Evolutionary conservation across 2,113 vertebrate genomes (phyloP), one percentile per base, ranked within the genome.

Genomic region (Ciconia stormi): DNA sequence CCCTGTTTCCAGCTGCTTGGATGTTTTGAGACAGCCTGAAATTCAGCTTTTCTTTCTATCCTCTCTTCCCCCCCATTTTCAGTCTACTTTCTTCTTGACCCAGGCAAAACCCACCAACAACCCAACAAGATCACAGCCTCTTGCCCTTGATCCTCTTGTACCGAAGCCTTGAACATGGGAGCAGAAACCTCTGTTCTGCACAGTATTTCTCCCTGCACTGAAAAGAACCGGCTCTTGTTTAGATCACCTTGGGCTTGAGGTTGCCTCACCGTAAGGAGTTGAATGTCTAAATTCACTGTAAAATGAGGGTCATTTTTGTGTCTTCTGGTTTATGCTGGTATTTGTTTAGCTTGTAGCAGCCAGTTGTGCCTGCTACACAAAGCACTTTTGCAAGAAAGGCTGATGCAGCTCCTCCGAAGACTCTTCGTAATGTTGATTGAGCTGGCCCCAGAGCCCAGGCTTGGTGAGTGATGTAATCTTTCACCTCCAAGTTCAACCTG

Each of bases 381-480:
- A 78, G 47, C 23, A 61, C 14, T 76, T 82, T 34, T 65, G 50
- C 53, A 81, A 77, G 42, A 61, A 80, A 87, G 32, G 38, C 26
- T 81, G 65, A 49, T 66, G 38, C 29, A 87, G 55, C 22, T 76
- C n/a, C 69, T 89, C 63, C 63, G 59, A 91, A 89, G 50, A 44
- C 32, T 95, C 88, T 91, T 95, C 2, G 0, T 62, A 42, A 71
- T 74, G 59, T 42, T 58, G 49, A 56, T 29, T 77, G 92, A 96
- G 50, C 58, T 82, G 88, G 74, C 58, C 56, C 69, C 52, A 89
- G 70, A 96, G 47, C 62, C 63, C 62, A 70, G 71, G 32, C 55
- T 96, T 92, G 67, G 55, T 88, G 92, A 94, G 32, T 96, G 90
- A 94, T 55, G 71, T 94, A 69, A 93, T 93, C 38, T 80, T 88